These are phyloP conservation scores for Hirundo rustica DNA, from an alignment of 2,797 vertebrate species.

Conservation along the genomic window DNA sequence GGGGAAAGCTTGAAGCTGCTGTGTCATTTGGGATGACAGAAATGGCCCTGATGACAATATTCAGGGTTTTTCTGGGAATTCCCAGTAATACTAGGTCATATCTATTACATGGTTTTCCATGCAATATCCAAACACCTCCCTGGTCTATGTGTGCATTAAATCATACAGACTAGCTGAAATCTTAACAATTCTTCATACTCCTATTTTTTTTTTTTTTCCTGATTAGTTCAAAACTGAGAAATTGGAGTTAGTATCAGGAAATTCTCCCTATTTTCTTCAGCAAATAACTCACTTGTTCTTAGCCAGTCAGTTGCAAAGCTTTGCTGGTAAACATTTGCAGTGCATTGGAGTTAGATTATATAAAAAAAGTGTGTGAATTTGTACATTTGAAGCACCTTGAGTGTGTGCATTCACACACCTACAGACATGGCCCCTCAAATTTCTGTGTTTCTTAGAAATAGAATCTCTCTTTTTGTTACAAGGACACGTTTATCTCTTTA, in stretches of 20 bases:
- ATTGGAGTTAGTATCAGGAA: not conserved
- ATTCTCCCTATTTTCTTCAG: not conserved
- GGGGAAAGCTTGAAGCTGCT: not conserved
- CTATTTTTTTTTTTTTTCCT: not conserved
- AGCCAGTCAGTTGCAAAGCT: not conserved
- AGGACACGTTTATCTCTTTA: not conserved
- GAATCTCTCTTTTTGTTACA: not conserved
- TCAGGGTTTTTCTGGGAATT: not conserved
- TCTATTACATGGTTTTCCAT: not conserved
- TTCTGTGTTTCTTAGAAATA: not conserved
- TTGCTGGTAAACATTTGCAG: not conserved
- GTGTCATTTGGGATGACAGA: not conserved
- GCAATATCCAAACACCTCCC: not conserved
- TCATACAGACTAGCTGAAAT: not conserved
- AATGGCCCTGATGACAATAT: not conserved
- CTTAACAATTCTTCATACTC: not conserved
- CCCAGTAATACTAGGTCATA: not conserved
- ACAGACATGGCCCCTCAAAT: rapidly evolving
- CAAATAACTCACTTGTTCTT: not conserved
- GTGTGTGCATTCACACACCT: not conserved
- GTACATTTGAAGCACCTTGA: not conserved
- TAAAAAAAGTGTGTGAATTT: not conserved
- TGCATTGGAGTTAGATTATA: not conserved
- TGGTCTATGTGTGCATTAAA: not conserved
- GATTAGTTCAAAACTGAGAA: not conserved